Conservation (phyloP, 2,888 invertebrate species). For the Cerastis leucographa region DNA sequence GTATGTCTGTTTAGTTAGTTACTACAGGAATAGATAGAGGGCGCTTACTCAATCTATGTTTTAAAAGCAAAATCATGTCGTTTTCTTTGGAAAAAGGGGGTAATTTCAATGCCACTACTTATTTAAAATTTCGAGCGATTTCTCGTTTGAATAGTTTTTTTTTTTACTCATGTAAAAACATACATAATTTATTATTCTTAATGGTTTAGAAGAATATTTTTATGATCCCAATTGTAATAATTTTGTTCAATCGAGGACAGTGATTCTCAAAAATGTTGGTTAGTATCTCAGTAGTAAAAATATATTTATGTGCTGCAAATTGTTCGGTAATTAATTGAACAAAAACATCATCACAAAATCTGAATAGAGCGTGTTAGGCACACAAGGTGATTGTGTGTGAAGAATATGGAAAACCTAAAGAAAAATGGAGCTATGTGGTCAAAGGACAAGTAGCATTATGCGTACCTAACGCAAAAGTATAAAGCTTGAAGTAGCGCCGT, state of each 20-base stretch:
- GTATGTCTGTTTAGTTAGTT: not conserved
- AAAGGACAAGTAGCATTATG: not conserved
- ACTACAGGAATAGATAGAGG: conserved; percentile 8
- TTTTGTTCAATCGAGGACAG: not conserved
- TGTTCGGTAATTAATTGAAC: not conserved
- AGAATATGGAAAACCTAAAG: not conserved
- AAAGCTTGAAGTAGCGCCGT: too few relatives aligned
- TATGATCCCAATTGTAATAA: not conserved
- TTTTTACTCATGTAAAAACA: not conserved
- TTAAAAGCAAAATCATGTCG: not conserved
- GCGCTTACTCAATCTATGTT: conserved; percentile 23
- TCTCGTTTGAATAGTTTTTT: not conserved
- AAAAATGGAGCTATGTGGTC: not conserved
- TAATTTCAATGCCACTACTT: not conserved
- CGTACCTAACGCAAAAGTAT: too few relatives aligned
- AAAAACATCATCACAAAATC: not conserved
- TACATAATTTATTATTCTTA: too few relatives aligned
- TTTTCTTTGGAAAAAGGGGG: not conserved
- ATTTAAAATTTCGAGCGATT: not conserved
- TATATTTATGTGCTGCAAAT: too few relatives aligned
- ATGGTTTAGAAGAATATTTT: not conserved
- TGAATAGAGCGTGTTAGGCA: not conserved
- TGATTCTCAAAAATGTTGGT: not conserved
- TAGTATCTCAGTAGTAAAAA: not conserved
- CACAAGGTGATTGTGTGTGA: not conserved